A percentile compares a stretch with the other conserved stretches of the same genome.
These are phyloP conservation scores for Erebia aethiops DNA, from an alignment of 2,888 invertebrate genomes.

Conservation along the genomic window DNA sequence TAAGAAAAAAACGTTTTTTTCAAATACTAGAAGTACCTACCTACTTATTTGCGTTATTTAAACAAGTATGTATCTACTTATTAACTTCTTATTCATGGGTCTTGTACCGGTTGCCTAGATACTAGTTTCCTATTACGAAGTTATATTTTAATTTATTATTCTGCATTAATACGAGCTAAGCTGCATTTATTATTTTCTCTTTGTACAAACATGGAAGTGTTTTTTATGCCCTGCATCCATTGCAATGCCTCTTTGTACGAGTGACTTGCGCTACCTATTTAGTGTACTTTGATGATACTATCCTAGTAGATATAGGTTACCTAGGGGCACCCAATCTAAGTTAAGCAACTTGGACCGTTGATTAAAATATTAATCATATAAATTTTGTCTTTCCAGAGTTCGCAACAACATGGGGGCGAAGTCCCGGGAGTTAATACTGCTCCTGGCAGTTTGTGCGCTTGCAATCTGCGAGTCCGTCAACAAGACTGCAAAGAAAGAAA, in stretches of 20 bases:
- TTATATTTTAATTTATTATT: not conserved
- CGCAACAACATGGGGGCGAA: constrained; percentile 77
- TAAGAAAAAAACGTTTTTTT: no score
- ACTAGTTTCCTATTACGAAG: constrained; percentile 14
- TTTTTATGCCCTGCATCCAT: not conserved
- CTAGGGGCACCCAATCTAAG: not conserved
- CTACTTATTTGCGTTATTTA: no score
- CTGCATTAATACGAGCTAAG: constrained; percentile 1
- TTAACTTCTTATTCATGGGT: no score
- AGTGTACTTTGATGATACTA: no score
- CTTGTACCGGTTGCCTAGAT: no score
- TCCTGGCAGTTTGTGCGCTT: constrained; percentile 76
- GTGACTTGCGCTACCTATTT: no score
- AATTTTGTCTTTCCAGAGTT: constrained; percentile 70
- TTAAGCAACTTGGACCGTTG: not conserved
- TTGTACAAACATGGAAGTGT: not conserved
- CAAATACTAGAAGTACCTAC: no score
- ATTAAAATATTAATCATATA: constrained; percentile 14
- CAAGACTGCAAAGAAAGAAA: constrained; percentile 64
- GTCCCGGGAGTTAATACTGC: constrained; percentile 77
- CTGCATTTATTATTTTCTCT: constrained; percentile 6
- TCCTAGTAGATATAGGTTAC: no score
- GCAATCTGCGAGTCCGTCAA: constrained; percentile 66
- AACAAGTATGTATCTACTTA: no score
- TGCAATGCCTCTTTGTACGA: no score